Percentiles rank a stretch among this genome's conserved stretches.
phyloP scores from a whole-genome alignment of 1,140 invertebrate species.

The Cephus cinctus region DNA sequence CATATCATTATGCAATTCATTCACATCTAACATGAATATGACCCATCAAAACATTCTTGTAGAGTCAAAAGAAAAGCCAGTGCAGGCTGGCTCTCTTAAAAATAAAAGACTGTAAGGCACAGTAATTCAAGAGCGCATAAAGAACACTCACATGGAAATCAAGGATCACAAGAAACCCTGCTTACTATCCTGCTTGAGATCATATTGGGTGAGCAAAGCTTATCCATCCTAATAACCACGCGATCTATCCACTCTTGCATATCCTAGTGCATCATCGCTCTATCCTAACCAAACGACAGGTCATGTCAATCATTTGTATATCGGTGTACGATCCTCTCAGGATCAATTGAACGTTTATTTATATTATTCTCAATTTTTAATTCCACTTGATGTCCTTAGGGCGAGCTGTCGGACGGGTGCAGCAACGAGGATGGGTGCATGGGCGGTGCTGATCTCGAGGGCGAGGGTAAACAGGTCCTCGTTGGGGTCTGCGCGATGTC shows the following conservation, averaged over 20 bases:
- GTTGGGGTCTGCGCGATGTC: slow-evolving; percentile 98
- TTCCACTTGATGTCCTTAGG: no score
- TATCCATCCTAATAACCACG: neutral
- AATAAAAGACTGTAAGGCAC: neutral
- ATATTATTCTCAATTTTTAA: no score
- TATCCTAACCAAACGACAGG: no score
- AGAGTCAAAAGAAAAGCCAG: no score
- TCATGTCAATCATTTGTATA: neutral
- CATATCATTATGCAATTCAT: no score
- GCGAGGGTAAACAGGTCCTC: slow-evolving; percentile 79
- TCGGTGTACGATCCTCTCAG: neutral
- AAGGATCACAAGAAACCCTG: neutral
- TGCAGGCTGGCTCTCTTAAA: neutral
- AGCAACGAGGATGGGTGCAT: slow-evolving; percentile 59
- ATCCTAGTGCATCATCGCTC: neutral
- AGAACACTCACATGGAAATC: neutral
- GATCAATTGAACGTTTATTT: neutral
- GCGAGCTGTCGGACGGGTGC: slow-evolving; percentile 69
- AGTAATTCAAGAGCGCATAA: neutral
- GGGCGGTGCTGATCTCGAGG: slow-evolving; percentile 51
- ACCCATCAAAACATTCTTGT: no score
- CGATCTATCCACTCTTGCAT: neutral
- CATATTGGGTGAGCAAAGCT: no score
- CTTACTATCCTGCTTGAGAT: no score
- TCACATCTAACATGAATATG: no score